Conservation (phyloP, 2,113 vertebrate species). For the Nyctibius bracteatus region DNA sequence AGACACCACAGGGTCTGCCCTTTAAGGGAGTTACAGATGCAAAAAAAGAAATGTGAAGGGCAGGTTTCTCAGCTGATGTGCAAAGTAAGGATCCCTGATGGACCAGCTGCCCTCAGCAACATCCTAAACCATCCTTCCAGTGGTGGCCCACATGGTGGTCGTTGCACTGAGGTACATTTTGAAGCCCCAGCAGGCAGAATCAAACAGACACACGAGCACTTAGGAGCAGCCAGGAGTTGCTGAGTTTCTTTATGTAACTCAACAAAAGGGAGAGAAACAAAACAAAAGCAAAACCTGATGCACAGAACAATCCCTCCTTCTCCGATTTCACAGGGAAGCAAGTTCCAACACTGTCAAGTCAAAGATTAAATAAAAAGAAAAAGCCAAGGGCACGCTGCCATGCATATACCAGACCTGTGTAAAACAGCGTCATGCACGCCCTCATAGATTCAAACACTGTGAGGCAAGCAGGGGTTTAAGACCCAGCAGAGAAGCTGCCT, state of each 20-base stretch:
- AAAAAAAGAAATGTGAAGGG: background rate
- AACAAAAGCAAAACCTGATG: background rate
- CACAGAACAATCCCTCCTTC: conserved; percentile 4
- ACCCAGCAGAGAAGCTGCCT: background rate
- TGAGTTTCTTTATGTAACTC: background rate
- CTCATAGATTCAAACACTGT: background rate
- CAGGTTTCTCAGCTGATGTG: background rate
- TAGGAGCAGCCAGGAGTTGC: background rate
- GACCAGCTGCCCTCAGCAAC: background rate
- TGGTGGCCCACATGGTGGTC: background rate
- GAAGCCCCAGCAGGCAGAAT: background rate
- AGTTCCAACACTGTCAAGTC: conserved; percentile 20
- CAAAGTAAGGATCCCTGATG: background rate
- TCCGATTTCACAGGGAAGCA: background rate
- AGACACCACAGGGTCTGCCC: background rate
- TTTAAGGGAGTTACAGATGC: background rate
- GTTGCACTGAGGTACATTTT: background rate
- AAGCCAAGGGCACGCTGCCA: background rate
- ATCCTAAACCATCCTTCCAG: background rate
- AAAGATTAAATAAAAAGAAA: conserved; percentile 34
- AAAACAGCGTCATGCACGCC: background rate
- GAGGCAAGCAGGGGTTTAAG: background rate
- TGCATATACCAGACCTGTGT: background rate
- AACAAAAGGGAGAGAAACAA: background rate
- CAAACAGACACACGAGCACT: background rate